Conservation (phyloP, 2,113 vertebrate species). For the Cyphomyrus plagiostoma region DNA sequence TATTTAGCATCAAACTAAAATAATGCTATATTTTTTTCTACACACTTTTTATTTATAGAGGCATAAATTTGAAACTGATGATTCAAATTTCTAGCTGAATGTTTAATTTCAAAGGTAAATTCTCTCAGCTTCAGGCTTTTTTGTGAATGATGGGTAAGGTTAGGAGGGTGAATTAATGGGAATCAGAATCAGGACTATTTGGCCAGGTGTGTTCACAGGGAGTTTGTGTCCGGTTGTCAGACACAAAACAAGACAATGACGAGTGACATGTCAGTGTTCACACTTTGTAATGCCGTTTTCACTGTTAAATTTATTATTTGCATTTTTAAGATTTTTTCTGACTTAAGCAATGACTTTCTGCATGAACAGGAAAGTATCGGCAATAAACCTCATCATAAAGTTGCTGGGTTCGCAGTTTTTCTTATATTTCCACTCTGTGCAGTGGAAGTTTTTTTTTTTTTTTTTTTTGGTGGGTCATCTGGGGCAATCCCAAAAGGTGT, state of each 20-base stretch:
- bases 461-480: background rate
- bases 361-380: background rate
- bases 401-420: background rate
- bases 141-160: constrained; percentile 16
- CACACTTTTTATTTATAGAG: background rate
- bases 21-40: background rate
- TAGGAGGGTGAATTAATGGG: background rate
- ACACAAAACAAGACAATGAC: background rate
- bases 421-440: background rate
- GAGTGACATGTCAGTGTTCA: too few species aligned
- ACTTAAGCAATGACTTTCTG: background rate
- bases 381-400: background rate
- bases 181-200: background rate
- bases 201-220: background rate
- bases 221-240: background rate
- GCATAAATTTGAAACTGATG: background rate
- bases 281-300: background rate
- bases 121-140: background rate
- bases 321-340: background rate
- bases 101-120: background rate
- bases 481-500: background rate
- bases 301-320: background rate
- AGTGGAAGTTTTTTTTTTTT: background rate
- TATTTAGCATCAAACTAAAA: background rate
- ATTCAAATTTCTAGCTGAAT: background rate